phyloP scores from a whole-genome alignment of 2,888 invertebrate genomes.

The Nomada fabriciana region DNA sequence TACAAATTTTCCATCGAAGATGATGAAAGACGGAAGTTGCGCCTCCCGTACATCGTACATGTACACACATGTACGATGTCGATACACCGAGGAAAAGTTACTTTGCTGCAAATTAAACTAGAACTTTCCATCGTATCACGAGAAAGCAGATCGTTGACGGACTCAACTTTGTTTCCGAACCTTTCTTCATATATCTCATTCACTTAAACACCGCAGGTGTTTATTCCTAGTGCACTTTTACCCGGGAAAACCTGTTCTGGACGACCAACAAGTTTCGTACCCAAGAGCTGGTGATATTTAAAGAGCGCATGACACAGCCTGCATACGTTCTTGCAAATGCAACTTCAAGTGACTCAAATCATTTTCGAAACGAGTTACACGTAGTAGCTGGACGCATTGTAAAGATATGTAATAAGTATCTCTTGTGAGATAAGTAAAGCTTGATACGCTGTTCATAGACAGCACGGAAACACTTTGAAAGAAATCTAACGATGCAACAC shows the following conservation, averaged over 20 bases:
- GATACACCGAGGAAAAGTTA: not conserved
- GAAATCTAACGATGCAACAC: too few relatives aligned
- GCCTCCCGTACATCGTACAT: not conserved
- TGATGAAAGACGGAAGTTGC: not conserved
- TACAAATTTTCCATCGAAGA: too few relatives aligned
- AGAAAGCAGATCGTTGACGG: not conserved
- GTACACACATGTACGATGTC: not conserved
- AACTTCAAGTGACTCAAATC: not conserved
- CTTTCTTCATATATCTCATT: not conserved
- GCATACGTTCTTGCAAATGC: not conserved
- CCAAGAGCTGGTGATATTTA: not conserved
- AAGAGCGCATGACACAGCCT: too few relatives aligned
- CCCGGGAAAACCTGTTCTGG: slow-evolving; percentile 33
- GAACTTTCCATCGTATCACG: slow-evolving; percentile 4
- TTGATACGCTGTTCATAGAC: too few relatives aligned
- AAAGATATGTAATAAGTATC: too few relatives aligned
- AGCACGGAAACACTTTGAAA: too few relatives aligned
- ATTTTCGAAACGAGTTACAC: not conserved
- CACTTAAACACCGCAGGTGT: not conserved
- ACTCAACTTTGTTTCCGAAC: not conserved
- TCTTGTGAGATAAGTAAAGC: too few relatives aligned
- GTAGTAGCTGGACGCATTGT: too few relatives aligned
- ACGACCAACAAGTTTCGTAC: not conserved
- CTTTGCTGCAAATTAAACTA: slow-evolving; percentile 5
- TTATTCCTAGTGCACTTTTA: slow-evolving; percentile 31